Percentiles rank a stretch among this genome's conserved stretches.
These are phyloP conservation scores for Caranx melampygus DNA, from an alignment of 2,113 vertebrate species.

Conservation along the genomic window DNA sequence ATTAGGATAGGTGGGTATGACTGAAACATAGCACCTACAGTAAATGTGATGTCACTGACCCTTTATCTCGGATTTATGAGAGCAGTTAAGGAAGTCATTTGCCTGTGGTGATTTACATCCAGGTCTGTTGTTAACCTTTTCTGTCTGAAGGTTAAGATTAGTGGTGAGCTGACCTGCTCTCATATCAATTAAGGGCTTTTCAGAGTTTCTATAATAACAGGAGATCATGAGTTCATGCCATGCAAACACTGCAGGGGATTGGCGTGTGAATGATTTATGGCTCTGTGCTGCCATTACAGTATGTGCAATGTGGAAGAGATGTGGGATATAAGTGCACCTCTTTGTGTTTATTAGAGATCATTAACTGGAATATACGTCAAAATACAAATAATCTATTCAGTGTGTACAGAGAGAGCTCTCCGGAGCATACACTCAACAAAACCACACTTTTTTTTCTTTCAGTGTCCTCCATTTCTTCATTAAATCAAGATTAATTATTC, in stretches of 20 bases:
- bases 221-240: constrained; percentile 22
- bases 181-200: constrained; percentile 20
- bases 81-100: constrained; percentile 43
- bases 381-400: constrained; percentile 7
- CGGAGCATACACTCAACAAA: neutral
- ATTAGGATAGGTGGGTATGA: constrained; percentile 52
- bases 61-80: constrained; percentile 52
- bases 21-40: constrained; percentile 21
- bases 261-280: constrained; percentile 14
- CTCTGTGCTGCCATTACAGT: neutral
- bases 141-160: constrained; percentile 39
- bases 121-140: constrained; percentile 31
- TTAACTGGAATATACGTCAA: neutral
- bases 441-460: constrained; percentile 9
- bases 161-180: constrained; percentile 17
- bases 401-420: neutral
- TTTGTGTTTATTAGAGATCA: neutral
- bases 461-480: constrained; percentile 21
- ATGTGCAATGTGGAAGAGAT: constrained; percentile 16
- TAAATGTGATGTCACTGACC: constrained; percentile 34
- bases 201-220: constrained; percentile 38
- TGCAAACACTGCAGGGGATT: neutral
- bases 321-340: neutral
- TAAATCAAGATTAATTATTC: constrained; percentile 35
- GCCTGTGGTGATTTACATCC: constrained; percentile 30